Base-by-base conservation (phyloP, 2,113 vertebrate genomes). In the Rostratula benghalensis region DNA sequence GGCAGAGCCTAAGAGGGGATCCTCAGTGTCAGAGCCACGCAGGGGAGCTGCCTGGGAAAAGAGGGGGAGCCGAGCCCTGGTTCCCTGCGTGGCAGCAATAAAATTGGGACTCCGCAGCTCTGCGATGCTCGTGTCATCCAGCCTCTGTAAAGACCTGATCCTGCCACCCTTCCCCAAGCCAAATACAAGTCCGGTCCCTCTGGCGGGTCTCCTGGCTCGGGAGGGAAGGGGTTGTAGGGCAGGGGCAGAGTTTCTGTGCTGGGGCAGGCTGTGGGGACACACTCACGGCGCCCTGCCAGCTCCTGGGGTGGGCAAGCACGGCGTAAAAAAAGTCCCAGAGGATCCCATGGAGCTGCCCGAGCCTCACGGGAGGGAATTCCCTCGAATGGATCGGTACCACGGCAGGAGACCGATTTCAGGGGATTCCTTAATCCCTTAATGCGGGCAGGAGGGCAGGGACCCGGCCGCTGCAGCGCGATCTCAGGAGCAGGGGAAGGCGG, bases 71-170 rank as follows among this genome's bases (percentile, higher is more conserved):
- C 0, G 17, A 70, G 56, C 53, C 77, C 20, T 1, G 14, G 1
- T 24, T 63, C 41, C 77, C 60, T 31, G 21, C 4, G 0, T 4
- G 37, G 74, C 67, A 31, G 51, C 27, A 23, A 3, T 6, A 35
- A 92, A 90, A 60, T 5, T 1, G 60, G 7, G 19, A 16, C 30
- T 77, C 19, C 46, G 3, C 39, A 48, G 64, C 75, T 28, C 63
- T 2, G 0, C 0, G 0, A 33, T 57, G 70, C n/a, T 28, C 0
- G 1, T 30, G 17, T 45, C 51, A 12, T 10, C 57, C 83, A 24
- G 35, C 12, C 2, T 1, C 48, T 31, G 25, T 7, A 18, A 63
- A 35, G 39, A 65, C 43, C 68, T 14, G 61, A 59, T 78, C 77
- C 87, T 75, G 87, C 77, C 69, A 6, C 45, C 77, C 53, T 87